phyloP scores from a whole-genome alignment of 2,888 invertebrate species.

The Arrhopalites spinosus region DNA sequence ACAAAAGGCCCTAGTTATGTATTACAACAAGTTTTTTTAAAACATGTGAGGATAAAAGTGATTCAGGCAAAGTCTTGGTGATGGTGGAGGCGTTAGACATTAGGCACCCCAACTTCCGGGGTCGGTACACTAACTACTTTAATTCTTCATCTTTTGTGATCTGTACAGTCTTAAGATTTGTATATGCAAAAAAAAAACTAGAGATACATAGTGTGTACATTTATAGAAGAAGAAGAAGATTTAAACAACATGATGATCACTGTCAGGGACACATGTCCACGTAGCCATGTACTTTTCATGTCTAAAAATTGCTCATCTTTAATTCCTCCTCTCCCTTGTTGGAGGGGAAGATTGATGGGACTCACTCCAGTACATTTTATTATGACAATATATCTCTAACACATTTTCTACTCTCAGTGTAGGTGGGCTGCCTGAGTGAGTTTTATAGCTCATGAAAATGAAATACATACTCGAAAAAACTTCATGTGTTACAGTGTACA shows the following conservation, averaged over 20 bases:
- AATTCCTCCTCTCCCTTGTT: no score
- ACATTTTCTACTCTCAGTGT: no score
- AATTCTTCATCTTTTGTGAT: conserved; percentile 15
- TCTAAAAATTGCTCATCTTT: no score
- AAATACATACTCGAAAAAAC: neutral
- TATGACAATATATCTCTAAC: no score
- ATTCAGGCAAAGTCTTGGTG: no score
- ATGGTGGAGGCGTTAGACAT: conserved; percentile 25
- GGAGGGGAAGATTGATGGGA: no score
- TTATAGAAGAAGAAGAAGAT: neutral
- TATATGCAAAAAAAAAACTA: neutral
- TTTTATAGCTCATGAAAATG: neutral
- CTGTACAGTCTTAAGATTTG: conserved; percentile 1
- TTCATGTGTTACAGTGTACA: neutral
- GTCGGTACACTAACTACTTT: conserved; percentile 17
- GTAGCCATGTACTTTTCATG: no score
- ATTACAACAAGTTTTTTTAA: conserved; percentile 3
- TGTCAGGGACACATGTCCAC: no score
- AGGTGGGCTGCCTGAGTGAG: no score
- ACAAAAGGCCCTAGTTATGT: neutral
- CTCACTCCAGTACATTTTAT: no score
- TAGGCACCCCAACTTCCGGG: conserved; percentile 25
- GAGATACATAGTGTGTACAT: neutral
- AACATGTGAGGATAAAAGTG: neutral
- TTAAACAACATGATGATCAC: no score